A percentile compares a stretch with the other conserved stretches of the same genome.
Evolutionary conservation across 1,140 invertebrate genomes (phyloP).

Genomic region (Drosophila chauvacae): DNA sequence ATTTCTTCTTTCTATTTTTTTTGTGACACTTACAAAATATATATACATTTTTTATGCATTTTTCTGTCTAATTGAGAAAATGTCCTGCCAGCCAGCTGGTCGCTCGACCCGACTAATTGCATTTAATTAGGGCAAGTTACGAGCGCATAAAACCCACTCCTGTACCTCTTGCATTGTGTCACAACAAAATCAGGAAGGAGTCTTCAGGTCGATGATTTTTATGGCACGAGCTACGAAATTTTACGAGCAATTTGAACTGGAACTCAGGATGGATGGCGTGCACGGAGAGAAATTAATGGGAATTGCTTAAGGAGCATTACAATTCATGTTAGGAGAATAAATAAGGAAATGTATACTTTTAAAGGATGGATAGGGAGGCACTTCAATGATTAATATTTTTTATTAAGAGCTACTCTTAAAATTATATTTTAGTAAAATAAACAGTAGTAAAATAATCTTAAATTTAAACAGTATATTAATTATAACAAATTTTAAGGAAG

Average conservation of each 20-base stretch:
- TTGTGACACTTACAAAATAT: slow-evolving; percentile 60
- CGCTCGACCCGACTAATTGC: slow-evolving; percentile 46
- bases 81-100: slow-evolving; percentile 49
- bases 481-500: too few species aligned
- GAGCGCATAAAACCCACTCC: slow-evolving; percentile 42
- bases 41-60: slow-evolving; percentile 64
- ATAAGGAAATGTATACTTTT: too few species aligned
- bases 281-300: neutral
- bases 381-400: too few species aligned
- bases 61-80: slow-evolving; percentile 55
- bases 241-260: slow-evolving; percentile 50
- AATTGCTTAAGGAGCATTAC: neutral
- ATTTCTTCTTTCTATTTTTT: slow-evolving; percentile 19
- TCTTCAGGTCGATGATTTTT: slow-evolving; percentile 51
- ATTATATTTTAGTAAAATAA: neutral
- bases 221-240: slow-evolving; percentile 44
- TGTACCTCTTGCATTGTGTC: slow-evolving; percentile 45
- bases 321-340: neutral
- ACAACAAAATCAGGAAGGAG: slow-evolving; percentile 46
- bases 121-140: slow-evolving; percentile 64
- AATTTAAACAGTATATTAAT: too few species aligned
- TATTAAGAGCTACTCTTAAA: too few species aligned
- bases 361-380: too few species aligned
- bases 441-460: too few species aligned
- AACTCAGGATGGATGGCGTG: slow-evolving; percentile 1